Evolutionary conservation across 2,888 invertebrate species (phyloP), one percentile per base, ranked within the genome.

Genomic region (Drosophila differens): DNA sequence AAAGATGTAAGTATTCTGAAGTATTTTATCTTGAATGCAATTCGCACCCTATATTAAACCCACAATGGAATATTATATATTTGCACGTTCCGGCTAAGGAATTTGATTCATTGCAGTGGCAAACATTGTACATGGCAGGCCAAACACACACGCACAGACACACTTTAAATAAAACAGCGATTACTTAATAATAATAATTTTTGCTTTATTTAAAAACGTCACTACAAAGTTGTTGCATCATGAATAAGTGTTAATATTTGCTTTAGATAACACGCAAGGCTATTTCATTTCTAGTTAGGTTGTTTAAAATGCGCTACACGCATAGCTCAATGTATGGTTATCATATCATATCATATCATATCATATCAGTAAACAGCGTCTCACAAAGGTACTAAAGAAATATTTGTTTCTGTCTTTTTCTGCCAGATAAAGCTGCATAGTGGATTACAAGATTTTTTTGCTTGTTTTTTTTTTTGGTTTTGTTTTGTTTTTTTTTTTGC

Each of bases 171-270:
- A 60, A 72, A 81, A 76, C 63, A 49, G 22, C 51, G 44, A 53
- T 84, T 71, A 65, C 22, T 22, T 80, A 68, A 66, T 86, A 76
- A 79, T 81, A 82, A 78, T 85, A 76, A 71, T 80, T 84, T 84
- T 84, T 83, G 78, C 76, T 82, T 90, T 92, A 88, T 91, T 92
- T 86, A 91, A 92, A 91, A 92, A 91, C 85, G 91, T 91, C 90
- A 90, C 91, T 91, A 91, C 91, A 92, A 91, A 92, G 89, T 86
- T 87, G 69, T 87, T 74, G 80, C 82, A 80, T 89, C 75, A 82
- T 82, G 79, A 71, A 85, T 90, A 85, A 81, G 76, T 79, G 69
- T 74, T 82, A 68, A 85, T 85, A 82, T 79, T 82, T 88, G 79
- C 70, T 86, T 80, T 62, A 78, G 89, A 89, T 89, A 89, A 86